Conservation (phyloP, 2,888 invertebrate genomes). For the Tetragonisca angustula region DNA sequence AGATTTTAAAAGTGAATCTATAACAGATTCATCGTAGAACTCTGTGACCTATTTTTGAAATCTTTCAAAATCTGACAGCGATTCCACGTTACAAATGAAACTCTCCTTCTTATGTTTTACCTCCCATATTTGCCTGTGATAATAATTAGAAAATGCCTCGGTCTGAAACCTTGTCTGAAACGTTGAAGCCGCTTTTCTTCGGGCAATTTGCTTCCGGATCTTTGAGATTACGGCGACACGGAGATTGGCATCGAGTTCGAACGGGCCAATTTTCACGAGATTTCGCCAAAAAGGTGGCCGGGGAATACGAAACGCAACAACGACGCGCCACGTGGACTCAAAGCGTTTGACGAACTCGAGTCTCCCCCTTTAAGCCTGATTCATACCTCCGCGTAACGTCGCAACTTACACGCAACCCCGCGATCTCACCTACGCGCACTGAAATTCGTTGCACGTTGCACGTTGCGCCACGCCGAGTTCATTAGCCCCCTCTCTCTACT, state of each 20-base stretch:
- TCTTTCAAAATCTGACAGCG: neutral
- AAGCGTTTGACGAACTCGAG: constrained; percentile 11
- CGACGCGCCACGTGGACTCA: neutral
- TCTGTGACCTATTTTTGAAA: too few relatives aligned
- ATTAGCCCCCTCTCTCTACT: neutral
- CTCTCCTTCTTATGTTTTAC: neutral
- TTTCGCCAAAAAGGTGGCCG: neutral
- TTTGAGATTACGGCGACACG: neutral
- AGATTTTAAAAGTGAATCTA: neutral
- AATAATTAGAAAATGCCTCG: neutral
- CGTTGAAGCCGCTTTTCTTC: neutral
- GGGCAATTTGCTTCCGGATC: neutral
- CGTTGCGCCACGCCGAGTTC: neutral
- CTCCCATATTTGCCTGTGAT: neutral
- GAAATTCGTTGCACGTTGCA: neutral
- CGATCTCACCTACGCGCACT: neutral
- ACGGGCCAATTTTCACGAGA: constrained; percentile 32
- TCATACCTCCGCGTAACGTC: neutral
- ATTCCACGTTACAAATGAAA: neutral
- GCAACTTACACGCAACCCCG: neutral
- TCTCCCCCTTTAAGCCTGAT: constrained; percentile 41
- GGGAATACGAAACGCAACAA: neutral
- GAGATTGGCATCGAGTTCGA: constrained; percentile 1
- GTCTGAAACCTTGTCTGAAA: neutral
- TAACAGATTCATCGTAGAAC: too few relatives aligned